Percentiles rank a stretch among this genome's conserved stretches.
phyloP scores from a whole-genome alignment of 2,888 invertebrate genomes.

The Euphydryas editha region DNA sequence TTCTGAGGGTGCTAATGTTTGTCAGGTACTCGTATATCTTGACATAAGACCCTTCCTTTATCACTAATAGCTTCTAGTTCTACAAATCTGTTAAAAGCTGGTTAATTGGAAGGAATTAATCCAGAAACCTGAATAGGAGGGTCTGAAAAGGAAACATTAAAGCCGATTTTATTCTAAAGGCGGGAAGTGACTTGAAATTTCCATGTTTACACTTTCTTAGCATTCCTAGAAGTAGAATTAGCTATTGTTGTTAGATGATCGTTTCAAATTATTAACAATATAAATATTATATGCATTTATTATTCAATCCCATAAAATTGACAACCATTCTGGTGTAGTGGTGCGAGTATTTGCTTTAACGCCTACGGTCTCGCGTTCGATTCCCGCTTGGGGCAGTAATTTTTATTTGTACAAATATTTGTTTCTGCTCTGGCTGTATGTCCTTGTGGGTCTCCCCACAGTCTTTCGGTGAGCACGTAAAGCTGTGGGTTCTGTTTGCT shows the following conservation, averaged over 20 bases:
- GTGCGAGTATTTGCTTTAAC: too few species aligned
- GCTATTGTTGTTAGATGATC: neutral
- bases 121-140: constrained; percentile 31
- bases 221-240: neutral
- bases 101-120: constrained; percentile 33
- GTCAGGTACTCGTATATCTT: constrained; percentile 18
- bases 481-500: too few species aligned
- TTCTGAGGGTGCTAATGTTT: constrained; percentile 6
- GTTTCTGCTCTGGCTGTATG: too few species aligned
- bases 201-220: neutral
- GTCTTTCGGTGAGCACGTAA: too few species aligned
- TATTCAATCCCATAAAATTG: too few species aligned
- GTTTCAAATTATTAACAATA: too few species aligned
- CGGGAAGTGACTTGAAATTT: constrained; percentile 26
- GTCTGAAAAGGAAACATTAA: constrained; percentile 29
- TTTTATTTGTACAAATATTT: too few species aligned
- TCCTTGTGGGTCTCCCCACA: too few species aligned
- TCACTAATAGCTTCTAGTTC: constrained; percentile 38
- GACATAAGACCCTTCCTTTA: constrained; percentile 29
- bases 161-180: constrained; percentile 23
- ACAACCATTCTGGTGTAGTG: too few species aligned
- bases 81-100: constrained; percentile 39
- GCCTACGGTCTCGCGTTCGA: too few species aligned
- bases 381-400: too few species aligned
- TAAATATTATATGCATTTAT: too few species aligned